These are phyloP conservation scores for Colistium nudipinnis DNA, from an alignment of 2,113 vertebrate genomes.

Conservation along the genomic window DNA sequence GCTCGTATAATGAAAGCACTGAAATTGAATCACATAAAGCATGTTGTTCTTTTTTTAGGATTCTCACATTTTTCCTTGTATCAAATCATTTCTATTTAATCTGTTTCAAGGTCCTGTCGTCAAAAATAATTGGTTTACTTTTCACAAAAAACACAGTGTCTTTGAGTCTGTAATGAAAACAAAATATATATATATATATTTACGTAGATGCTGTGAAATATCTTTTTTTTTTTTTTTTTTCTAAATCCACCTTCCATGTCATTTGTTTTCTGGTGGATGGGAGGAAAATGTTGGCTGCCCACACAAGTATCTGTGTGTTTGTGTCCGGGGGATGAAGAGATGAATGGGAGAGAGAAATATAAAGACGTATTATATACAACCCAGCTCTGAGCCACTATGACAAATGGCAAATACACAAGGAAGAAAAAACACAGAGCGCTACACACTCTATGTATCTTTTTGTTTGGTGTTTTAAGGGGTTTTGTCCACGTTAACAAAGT, in stretches of 20 bases:
- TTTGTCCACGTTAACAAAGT: too few relatives aligned
- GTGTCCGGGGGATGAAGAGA: conserved; percentile 21
- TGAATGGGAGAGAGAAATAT: conserved; percentile 17
- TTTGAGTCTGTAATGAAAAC: background rate
- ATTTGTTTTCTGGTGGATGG: background rate
- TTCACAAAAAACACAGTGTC: too few relatives aligned
- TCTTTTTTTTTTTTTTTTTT: background rate
- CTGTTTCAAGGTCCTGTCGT: background rate
- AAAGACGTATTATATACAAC: conserved; percentile 38
- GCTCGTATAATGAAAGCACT: too few relatives aligned
- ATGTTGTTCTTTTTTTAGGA: too few relatives aligned
- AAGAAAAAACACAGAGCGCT: too few relatives aligned
- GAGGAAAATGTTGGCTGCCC: background rate
- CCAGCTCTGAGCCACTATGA: conserved; percentile 35
- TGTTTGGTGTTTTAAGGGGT: background rate
- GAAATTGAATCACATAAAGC: too few relatives aligned
- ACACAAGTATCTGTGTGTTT: conserved; percentile 9
- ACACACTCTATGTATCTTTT: conserved; percentile 11
- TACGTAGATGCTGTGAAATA: background rate
- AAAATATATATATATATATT: background rate
- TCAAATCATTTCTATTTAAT: background rate
- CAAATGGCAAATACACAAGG: conserved; percentile 32
- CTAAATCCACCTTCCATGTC: background rate
- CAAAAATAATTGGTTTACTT: too few relatives aligned
- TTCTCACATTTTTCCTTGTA: too few relatives aligned